A percentile compares a stretch with the other conserved stretches of the same genome.
Conservation (phyloP, 2,113 vertebrate species). For the Clinocottus analis region DNA sequence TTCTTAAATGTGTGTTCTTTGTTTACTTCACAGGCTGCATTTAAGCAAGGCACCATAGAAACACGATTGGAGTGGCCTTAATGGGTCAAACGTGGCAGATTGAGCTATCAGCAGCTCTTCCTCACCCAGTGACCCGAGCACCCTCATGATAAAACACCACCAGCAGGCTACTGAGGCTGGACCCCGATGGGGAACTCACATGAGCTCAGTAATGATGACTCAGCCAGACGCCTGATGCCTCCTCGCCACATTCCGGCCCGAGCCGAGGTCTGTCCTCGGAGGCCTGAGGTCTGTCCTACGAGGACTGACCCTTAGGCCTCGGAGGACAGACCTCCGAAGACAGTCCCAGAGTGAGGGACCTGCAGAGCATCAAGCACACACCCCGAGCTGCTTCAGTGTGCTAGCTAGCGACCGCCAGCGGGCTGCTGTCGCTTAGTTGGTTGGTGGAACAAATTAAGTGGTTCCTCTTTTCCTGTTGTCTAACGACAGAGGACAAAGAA, state of each 20-base stretch:
- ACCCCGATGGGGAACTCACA: constrained; percentile 20
- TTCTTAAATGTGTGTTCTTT: not conserved
- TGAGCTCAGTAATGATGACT: constrained; percentile 38
- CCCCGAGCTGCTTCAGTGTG: constrained; percentile 10
- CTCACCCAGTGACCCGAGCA: constrained; percentile 10
- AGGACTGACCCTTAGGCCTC: too few relatives aligned
- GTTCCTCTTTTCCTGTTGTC: constrained; percentile 2
- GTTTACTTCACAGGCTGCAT: not conserved
- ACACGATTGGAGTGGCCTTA: not conserved
- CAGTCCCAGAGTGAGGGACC: not conserved
- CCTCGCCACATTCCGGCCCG: constrained; percentile 27
- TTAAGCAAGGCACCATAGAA: not conserved
- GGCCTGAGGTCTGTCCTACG: not conserved
- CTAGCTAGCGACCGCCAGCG: constrained; percentile 22
- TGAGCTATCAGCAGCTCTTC: constrained; percentile 21
- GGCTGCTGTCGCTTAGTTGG: not conserved
- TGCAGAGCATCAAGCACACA: constrained; percentile 24
- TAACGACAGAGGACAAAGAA: not conserved
- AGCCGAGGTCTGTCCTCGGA: not conserved
- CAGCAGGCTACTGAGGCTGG: constrained; percentile 7
- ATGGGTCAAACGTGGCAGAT: constrained; percentile 33
- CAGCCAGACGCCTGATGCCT: constrained; percentile 34
- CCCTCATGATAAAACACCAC: not conserved
- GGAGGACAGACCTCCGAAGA: too few relatives aligned
- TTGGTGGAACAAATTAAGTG: not conserved